These are phyloP conservation scores for Halocaridina rubra DNA, from an alignment of 2,888 invertebrate genomes.

Conservation along the genomic window DNA sequence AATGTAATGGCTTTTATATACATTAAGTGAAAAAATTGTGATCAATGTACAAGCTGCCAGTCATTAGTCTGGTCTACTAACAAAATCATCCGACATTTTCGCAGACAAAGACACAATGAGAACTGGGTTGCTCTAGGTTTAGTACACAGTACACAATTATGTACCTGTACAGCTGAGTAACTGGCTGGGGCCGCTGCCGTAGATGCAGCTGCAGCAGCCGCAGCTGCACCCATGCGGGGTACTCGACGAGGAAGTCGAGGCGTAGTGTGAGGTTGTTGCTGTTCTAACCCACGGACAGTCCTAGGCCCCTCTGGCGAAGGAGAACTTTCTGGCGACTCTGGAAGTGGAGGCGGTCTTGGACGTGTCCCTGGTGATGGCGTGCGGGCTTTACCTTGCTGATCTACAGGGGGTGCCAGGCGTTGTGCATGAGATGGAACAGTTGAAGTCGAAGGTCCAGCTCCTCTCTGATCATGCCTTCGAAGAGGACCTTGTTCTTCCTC, in stretches of 20 bases:
- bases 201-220: conserved; percentile 35
- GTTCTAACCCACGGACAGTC: not conserved
- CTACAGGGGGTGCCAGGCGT: not conserved
- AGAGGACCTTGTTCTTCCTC: not conserved
- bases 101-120: not conserved
- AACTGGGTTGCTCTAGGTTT: too few species aligned
- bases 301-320: not conserved
- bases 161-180: conserved; percentile 36
- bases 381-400: not conserved
- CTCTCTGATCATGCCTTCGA: not conserved
- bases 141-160: not conserved
- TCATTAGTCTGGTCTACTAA: not conserved
- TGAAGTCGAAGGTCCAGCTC: not conserved
- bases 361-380: not conserved
- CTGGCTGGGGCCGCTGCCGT: not conserved
- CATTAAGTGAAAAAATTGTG: not conserved
- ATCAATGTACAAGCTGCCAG: not conserved
- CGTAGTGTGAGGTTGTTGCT: not conserved
- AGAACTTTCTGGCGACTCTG: not conserved
- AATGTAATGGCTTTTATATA: not conserved
- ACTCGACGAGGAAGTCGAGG: conserved; percentile 27
- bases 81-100: not conserved
- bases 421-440: not conserved
- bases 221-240: conserved; percentile 49
- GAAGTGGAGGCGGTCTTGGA: not conserved